A percentile compares a stretch with the other conserved stretches of the same genome.
These are phyloP conservation scores for Rhopalosiphum maidis DNA, from an alignment of 1,140 invertebrate species.

Conservation along the genomic window DNA sequence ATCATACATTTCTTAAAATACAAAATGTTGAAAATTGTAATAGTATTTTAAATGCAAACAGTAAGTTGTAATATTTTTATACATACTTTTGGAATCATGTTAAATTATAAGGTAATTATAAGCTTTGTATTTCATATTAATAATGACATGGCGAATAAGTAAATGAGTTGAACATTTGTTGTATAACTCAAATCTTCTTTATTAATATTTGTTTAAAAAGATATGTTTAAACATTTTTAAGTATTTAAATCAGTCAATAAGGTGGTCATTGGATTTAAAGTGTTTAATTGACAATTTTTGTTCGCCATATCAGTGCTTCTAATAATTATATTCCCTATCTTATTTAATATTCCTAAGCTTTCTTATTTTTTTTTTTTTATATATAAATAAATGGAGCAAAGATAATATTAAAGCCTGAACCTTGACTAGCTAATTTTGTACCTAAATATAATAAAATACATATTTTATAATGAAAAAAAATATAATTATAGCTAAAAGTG, in stretches of 20 bases:
- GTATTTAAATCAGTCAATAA: not conserved
- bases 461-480: not conserved
- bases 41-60: slow-evolving; percentile 16
- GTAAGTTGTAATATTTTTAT: not conserved
- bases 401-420: slow-evolving; percentile 49
- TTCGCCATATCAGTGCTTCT: not conserved
- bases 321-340: slow-evolving; percentile 24
- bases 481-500: not conserved
- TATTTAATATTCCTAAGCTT: not conserved
- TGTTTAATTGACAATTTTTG: not conserved
- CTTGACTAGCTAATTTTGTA: slow-evolving; percentile 30
- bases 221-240: not conserved
- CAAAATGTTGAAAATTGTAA: not conserved
- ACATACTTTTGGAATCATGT: not conserved
- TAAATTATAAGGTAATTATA: slow-evolving; percentile 13
- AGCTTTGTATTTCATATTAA: slow-evolving; percentile 23
- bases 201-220: not conserved
- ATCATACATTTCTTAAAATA: not conserved
- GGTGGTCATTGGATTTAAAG: not conserved
- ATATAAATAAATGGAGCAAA: not conserved
- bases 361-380: not conserved
- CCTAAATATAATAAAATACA: not conserved
- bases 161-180: not conserved
- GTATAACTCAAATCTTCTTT: not conserved
- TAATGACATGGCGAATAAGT: not conserved